phyloP scores from a whole-genome alignment of 2,797 vertebrate genomes.

The Sebastes goodei region DNA sequence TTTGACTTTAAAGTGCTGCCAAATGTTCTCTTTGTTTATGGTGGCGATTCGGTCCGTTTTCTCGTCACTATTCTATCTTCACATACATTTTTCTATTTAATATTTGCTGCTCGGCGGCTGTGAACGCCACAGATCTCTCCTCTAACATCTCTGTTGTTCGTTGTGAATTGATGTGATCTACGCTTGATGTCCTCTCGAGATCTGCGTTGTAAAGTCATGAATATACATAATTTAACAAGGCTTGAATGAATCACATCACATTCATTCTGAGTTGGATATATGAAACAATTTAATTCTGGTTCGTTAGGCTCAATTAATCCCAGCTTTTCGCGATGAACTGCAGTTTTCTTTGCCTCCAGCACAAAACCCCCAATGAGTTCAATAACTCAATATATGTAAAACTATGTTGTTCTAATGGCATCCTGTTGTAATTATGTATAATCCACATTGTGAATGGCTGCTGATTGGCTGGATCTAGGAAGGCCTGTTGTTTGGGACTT shows the following conservation, averaged over 20 bases:
- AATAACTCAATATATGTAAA: not conserved
- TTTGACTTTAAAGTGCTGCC: not conserved
- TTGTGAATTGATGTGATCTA: constrained; percentile 26
- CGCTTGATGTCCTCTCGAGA: not conserved
- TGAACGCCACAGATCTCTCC: constrained; percentile 3
- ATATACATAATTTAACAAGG: constrained; percentile 12
- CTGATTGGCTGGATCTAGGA: not conserved
- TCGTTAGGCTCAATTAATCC: not conserved
- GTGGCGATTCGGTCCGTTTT: not conserved
- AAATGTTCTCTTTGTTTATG: not conserved
- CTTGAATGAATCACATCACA: constrained; percentile 3
- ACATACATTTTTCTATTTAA: not conserved
- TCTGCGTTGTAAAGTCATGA: not conserved
- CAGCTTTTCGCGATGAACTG: not conserved
- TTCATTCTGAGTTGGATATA: not conserved
- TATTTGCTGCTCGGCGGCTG: not conserved
- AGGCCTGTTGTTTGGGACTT: not conserved
- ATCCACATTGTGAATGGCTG: not conserved
- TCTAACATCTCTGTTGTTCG: constrained; percentile 12
- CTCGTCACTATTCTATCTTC: not conserved
- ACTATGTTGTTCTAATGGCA: not conserved
- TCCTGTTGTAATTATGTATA: not conserved
- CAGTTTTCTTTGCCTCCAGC: not conserved
- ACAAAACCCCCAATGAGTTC: not conserved
- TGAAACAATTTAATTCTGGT: not conserved